phyloP scores from a whole-genome alignment of 1,140 invertebrate genomes.

The Diprion similis region DNA sequence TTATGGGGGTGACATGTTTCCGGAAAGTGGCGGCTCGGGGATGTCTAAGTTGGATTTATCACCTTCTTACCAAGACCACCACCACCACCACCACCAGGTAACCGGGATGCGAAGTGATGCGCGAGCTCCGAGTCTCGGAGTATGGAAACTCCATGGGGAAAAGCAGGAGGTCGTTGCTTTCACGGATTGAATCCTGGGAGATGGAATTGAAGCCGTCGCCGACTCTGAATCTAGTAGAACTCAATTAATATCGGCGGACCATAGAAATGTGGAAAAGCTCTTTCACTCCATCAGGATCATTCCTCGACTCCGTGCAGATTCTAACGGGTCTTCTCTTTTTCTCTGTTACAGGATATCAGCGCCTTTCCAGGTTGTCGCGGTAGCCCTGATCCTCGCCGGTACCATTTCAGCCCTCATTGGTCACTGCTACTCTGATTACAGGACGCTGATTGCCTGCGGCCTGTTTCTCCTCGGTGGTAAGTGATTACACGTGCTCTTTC shows the following conservation, averaged over 20 bases:
- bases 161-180: no score
- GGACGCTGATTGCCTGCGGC: slow-evolving; percentile 69
- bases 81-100: background rate
- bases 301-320: no score
- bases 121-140: background rate
- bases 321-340: slow-evolving; percentile 11
- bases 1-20: no score
- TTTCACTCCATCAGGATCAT: no score
- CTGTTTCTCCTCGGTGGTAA: slow-evolving; percentile 71
- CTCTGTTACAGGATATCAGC: slow-evolving; percentile 67
- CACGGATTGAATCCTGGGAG: no score
- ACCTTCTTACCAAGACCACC: background rate
- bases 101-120: background rate
- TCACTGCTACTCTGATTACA: slow-evolving; percentile 70
- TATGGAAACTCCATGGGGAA: no score
- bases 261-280: background rate
- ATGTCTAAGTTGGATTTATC: slow-evolving; percentile 3
- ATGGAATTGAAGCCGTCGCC: no score
- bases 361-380: slow-evolving; percentile 65
- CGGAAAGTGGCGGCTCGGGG: background rate
- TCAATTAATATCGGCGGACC: no score
- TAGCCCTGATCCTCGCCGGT: slow-evolving; percentile 63
- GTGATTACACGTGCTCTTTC: slow-evolving; percentile 32
- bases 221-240: no score
- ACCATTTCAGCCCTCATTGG: slow-evolving; percentile 68